These are phyloP conservation scores for Polyergus mexicanus DNA, from an alignment of 1,140 invertebrate genomes.

Conservation along the genomic window DNA sequence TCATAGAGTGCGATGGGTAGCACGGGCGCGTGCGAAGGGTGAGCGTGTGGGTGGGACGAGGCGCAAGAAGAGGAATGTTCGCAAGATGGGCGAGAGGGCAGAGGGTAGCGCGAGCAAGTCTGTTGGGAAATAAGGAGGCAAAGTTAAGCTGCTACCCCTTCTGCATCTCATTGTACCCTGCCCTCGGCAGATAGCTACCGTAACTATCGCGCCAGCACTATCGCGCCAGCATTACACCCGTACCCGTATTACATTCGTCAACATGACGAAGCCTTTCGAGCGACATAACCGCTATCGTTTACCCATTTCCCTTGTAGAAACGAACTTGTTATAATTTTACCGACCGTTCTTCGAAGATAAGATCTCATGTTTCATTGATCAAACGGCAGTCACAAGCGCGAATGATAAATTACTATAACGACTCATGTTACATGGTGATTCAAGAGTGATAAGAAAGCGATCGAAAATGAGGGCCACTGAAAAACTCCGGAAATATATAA, in stretches of 20 bases:
- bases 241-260: slow-evolving; percentile 51
- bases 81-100: slow-evolving; percentile 57
- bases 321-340: slow-evolving; percentile 56
- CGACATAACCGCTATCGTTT: slow-evolving; percentile 67
- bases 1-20: slow-evolving; percentile 79
- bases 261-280: slow-evolving; percentile 66
- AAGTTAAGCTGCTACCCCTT: slow-evolving; percentile 79
- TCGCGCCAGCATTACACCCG: slow-evolving; percentile 62
- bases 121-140: slow-evolving; percentile 86
- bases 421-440: neutral
- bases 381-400: slow-evolving; percentile 40
- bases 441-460: slow-evolving; percentile 54
- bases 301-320: slow-evolving; percentile 66
- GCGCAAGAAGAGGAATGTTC: slow-evolving; percentile 77
- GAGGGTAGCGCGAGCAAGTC: slow-evolving; percentile 75
- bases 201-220: slow-evolving; percentile 77
- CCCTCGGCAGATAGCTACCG: slow-evolving; percentile 82
- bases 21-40: slow-evolving; percentile 68
- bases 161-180: slow-evolving; percentile 74
- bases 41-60: slow-evolving; percentile 21
- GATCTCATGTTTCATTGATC: slow-evolving; percentile 56
- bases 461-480: slow-evolving; percentile 38
- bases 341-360: slow-evolving; percentile 54
- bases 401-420: slow-evolving; percentile 48
- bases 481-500: slow-evolving; percentile 51